Base-by-base conservation (phyloP, 2,113 vertebrate species). In the Sinocyclocheilus rhinocerous region DNA sequence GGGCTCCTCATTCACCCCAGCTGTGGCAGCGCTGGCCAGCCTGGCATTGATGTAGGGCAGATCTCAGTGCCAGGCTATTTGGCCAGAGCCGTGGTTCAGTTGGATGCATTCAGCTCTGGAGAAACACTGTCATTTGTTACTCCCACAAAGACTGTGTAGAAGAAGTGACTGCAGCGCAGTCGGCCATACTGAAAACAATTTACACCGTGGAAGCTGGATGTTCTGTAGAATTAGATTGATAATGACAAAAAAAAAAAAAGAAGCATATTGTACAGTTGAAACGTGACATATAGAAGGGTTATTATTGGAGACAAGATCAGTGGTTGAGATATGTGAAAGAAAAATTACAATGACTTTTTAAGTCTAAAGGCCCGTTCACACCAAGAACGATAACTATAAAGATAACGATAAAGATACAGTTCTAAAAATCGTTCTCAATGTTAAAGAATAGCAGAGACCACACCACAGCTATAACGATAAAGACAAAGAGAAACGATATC, bases 111-210 rank as follows among this genome's bases (percentile, higher is more conserved):
- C 87, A 84, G 92, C 90, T 87, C 88, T 16, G 90, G 92, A 87
- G 90, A 81, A 81, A 65, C 78, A 92, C 90, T 88, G 91, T 92
- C 90, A 93, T 91, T 91, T 50, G 63, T 94, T 93, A 93, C 92
- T 89, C 90, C 90, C 91, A 92, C 93, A 93, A 93, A 93, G 89
- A 87, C 87, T 83, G 89, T 93, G 92, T 91, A 93, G 92, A 94
- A 93, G 92, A 80, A 61, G 36, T 42, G 77, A 80, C 55, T n/a
- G 77, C 55, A 63, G 45, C 76, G 42, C 26, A 45, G 20, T 63
- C 6, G n/a, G 36, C 55, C 10, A 80, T 33, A n/a, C 22, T 61
- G n/a, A 75, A 75, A 48, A 48, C 72, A 7, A 20, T 36, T 33
- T 67, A 72, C 29, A 18, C 16, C 10, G 33, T 39, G 6, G 26